phyloP scores from a whole-genome alignment of 2,113 vertebrate genomes.

The Pogonocichla stellata region DNA sequence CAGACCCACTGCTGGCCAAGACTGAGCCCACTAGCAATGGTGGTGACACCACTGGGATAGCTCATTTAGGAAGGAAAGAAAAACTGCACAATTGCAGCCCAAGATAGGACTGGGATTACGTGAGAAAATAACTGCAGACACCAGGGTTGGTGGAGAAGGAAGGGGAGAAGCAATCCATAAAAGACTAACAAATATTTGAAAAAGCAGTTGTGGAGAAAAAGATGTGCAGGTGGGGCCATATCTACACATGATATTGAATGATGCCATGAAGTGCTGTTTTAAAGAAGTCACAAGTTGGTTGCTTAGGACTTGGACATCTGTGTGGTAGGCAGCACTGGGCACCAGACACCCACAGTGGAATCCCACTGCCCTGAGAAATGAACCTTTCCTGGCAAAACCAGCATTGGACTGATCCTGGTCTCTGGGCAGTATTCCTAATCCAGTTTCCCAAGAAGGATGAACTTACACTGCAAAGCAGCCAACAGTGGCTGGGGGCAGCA shows the following conservation, averaged over 20 bases:
- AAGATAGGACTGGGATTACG: background rate
- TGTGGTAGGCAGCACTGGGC: background rate
- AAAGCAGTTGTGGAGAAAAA: background rate
- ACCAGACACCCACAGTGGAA: background rate
- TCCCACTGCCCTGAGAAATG: background rate
- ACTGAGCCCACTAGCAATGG: background rate
- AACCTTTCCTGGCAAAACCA: background rate
- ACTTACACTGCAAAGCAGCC: background rate
- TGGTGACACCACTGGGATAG: background rate
- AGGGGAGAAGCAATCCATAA: background rate
- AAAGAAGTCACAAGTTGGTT: background rate
- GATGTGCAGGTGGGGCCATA: no score
- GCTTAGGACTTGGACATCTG: background rate
- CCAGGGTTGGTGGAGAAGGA: background rate
- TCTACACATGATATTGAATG: background rate
- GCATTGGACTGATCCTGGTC: background rate
- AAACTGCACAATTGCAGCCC: fast-evolving
- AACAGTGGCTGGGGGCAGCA: background rate
- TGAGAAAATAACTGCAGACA: background rate
- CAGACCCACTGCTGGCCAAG: fast-evolving
- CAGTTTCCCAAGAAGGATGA: background rate
- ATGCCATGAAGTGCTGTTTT: background rate
- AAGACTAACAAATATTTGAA: background rate
- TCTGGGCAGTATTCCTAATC: background rate
- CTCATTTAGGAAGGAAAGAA: no score